Base-by-base conservation (phyloP, 1,140 invertebrate genomes). In the Chelonus insularis region DNA sequence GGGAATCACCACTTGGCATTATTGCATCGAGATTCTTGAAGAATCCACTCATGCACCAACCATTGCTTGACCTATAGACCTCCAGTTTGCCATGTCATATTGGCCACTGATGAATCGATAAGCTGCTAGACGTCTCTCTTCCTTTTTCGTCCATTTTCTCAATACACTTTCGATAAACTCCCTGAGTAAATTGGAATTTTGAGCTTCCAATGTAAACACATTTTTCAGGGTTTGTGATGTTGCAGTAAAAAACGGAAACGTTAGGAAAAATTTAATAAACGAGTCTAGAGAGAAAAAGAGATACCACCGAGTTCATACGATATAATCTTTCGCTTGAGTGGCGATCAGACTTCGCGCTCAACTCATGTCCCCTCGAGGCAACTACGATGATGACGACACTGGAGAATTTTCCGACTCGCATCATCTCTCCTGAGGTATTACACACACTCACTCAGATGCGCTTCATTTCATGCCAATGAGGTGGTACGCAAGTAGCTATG, bases 61-160 rank as follows among this genome's bases (percentile, higher is more conserved):
- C 16, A 52, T 36, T 52, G 50, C 25, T 52, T 52, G 50, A 32
- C 43, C 43, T 45, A 21, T 4, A 45, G 43, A 29, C 25, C 7
- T 4, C 25, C 25, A 29, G 25, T 29, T 29, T 29, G 25, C 25
- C 43, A 16, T 18, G 18, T 45, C 50, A 52, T 52, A 52, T 32
- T 52, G 50, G 32, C 25, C 29, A 16, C 50, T 32, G 50, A 52
- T 32, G 50, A 52, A 52, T 52, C 50, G 50, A 52, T 52, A 52
- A 52, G 32, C 50, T 25, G 16, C 25, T 25, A 52, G 34, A 36
- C 25, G 50, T 29, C 50, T 52, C 29, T 29, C 7, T 29, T 29
- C 7, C 3, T 29, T 29, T 4, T 29, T 7, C 25, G 7, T 29
- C 7, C 25, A 4, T 29, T 29, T 29, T 29, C 3, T 29, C 25